These are phyloP conservation scores for Callaeas wilsoni DNA, from an alignment of 2,113 vertebrate species.

Conservation along the genomic window DNA sequence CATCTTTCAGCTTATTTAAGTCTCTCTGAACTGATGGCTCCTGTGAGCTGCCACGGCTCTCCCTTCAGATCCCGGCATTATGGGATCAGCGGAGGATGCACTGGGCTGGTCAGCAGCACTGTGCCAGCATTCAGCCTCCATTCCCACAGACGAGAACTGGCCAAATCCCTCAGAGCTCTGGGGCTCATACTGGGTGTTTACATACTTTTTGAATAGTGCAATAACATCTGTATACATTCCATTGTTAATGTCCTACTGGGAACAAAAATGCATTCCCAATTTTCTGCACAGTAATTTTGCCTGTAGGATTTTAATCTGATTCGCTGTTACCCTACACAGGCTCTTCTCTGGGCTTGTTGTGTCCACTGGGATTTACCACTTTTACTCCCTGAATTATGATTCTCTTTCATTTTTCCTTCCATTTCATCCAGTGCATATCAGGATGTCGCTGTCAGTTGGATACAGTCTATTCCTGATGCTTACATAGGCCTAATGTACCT, in stretches of 20 bases:
- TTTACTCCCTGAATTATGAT: neutral
- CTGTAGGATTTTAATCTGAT: neutral
- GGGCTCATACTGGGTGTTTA: neutral
- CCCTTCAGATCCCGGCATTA: neutral
- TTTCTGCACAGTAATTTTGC: neutral
- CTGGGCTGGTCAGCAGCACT: neutral
- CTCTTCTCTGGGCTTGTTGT: neutral
- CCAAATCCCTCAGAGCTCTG: neutral
- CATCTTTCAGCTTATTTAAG: neutral
- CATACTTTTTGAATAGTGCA: neutral
- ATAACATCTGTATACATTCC: neutral
- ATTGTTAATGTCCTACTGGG: neutral
- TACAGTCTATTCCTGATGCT: neutral
- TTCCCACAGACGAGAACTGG: neutral
- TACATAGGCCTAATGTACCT: neutral
- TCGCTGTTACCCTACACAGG: rapidly evolving
- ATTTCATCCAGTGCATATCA: neutral
- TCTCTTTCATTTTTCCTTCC: neutral
- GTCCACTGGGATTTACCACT: neutral
- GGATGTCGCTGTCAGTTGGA: neutral
- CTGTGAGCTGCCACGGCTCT: neutral
- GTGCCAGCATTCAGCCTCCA: neutral
- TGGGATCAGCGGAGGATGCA: neutral
- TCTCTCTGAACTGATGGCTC: neutral
- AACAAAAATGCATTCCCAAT: neutral